Evolutionary conservation across 2,113 vertebrate genomes (phyloP).

Genomic region (Saccopteryx leptura): DNA sequence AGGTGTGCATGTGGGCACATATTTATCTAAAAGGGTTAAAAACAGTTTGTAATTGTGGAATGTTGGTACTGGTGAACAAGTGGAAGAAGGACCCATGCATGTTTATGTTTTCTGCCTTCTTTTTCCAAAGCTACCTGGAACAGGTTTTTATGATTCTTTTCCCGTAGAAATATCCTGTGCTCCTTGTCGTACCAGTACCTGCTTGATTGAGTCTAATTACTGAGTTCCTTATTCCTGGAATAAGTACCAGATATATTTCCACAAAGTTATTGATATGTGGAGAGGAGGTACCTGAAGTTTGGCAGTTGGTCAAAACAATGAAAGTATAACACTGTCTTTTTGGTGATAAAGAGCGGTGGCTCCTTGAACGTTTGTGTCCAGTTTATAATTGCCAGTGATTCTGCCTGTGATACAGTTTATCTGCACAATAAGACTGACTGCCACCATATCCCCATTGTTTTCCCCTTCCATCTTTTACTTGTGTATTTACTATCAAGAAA

Average conservation of each 20-base stretch:
- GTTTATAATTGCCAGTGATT: constrained; percentile 75
- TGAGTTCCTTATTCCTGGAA: constrained; percentile 55
- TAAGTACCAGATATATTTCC: background rate
- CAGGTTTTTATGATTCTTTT: background rate
- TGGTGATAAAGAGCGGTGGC: constrained; percentile 83
- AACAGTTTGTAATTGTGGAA: constrained; percentile 64
- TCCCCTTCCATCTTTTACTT: constrained; percentile 76
- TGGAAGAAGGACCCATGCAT: background rate
- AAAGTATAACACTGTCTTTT: constrained; percentile 58
- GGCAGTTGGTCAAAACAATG: constrained; percentile 67
- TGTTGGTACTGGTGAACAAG: constrained; percentile 54
- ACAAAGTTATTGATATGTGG: background rate
- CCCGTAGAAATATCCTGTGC: background rate
- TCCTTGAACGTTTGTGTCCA: constrained; percentile 78
- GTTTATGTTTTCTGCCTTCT: background rate
- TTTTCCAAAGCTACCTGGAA: constrained; percentile 42
- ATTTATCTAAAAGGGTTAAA: constrained; percentile 67
- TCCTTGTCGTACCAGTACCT: constrained; percentile 13
- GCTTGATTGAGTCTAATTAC: background rate
- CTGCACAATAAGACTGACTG: constrained; percentile 68
- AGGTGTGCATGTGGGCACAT: constrained; percentile 55
- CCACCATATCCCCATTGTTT: constrained; percentile 77
- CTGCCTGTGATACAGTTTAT: constrained; percentile 84
- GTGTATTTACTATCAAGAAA: constrained; percentile 71
- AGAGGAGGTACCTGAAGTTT: constrained; percentile 17